Evolutionary conservation across 1,140 invertebrate genomes (phyloP).

Genomic region (Gonioctena quinquepunctata): DNA sequence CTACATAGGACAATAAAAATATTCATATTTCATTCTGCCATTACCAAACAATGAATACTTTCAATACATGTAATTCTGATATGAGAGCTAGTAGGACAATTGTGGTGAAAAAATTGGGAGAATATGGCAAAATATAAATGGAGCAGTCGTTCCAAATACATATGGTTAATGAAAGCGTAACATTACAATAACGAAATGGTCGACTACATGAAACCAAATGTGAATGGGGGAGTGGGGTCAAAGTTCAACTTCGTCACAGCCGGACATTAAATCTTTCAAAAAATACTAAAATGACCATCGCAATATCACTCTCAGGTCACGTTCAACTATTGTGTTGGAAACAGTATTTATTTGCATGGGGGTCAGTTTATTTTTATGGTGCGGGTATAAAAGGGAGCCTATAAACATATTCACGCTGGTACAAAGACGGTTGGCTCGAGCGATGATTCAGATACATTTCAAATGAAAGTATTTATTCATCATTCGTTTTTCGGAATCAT

Average conservation of each 20-base stretch:
- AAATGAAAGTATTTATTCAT: too few relatives aligned
- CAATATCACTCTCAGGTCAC: not conserved
- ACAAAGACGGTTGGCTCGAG: too few relatives aligned
- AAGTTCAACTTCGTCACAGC: constrained; percentile 15
- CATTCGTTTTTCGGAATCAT: too few relatives aligned
- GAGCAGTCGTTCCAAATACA: not conserved
- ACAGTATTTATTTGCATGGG: constrained; percentile 16
- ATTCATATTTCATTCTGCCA: constrained; percentile 3
- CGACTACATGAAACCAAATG: not conserved
- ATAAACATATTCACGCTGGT: too few relatives aligned
- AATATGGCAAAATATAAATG: constrained; percentile 1
- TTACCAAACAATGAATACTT: not conserved
- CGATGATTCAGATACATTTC: too few relatives aligned
- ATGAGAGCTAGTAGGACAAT: not conserved
- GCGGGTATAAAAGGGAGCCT: not conserved
- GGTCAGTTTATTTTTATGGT: constrained; percentile 16
- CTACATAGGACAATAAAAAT: not conserved
- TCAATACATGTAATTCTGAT: not conserved
- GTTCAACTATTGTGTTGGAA: not conserved
- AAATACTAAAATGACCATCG: constrained; percentile 25
- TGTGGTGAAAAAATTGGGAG: constrained; percentile 19
- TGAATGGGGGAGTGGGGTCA: constrained; percentile 2
- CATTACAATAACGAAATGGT: not conserved
- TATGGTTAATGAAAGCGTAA: too few relatives aligned
- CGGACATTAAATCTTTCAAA: constrained; percentile 14